Evolutionary conservation across 2,888 invertebrate genomes (phyloP).

Genomic region (Euplagia quadripunctaria): DNA sequence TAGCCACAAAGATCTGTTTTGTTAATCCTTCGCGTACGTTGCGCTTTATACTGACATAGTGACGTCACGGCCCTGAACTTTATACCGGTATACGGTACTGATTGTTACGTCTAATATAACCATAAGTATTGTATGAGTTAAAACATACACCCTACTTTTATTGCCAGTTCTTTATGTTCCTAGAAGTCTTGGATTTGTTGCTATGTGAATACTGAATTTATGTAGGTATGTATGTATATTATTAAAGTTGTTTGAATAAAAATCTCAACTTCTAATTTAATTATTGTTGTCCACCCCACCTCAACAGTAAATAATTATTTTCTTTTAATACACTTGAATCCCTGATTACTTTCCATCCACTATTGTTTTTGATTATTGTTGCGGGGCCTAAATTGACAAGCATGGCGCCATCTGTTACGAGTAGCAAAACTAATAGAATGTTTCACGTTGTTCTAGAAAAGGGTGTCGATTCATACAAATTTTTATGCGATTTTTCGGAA

Average conservation of each 20-base stretch:
- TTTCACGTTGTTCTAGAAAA: too few relatives aligned
- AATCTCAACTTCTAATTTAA: not conserved
- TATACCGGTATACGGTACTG: conserved; percentile 52
- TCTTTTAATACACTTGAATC: not conserved
- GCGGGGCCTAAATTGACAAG: too few relatives aligned
- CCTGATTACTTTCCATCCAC: not conserved
- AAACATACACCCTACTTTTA: conserved; percentile 16
- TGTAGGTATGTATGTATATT: not conserved
- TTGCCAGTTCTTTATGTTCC: conserved; percentile 11
- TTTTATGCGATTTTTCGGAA: too few relatives aligned
- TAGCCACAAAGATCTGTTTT: not conserved
- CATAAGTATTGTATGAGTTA: conserved; percentile 46
- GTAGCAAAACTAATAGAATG: too few relatives aligned
- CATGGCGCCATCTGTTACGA: too few relatives aligned
- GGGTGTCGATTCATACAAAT: too few relatives aligned
- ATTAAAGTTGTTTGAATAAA: not conserved
- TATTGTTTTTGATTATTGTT: not conserved
- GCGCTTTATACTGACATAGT: not conserved
- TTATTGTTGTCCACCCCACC: not conserved
- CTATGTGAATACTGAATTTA: not conserved
- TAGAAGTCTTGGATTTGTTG: not conserved
- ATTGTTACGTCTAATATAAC: conserved; percentile 57
- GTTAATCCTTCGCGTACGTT: not conserved
- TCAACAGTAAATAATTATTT: not conserved
- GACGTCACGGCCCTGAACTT: conserved; percentile 52